Evolutionary conservation across 2,797 vertebrate genomes (phyloP).

Genomic region (Sebastes miniatus): DNA sequence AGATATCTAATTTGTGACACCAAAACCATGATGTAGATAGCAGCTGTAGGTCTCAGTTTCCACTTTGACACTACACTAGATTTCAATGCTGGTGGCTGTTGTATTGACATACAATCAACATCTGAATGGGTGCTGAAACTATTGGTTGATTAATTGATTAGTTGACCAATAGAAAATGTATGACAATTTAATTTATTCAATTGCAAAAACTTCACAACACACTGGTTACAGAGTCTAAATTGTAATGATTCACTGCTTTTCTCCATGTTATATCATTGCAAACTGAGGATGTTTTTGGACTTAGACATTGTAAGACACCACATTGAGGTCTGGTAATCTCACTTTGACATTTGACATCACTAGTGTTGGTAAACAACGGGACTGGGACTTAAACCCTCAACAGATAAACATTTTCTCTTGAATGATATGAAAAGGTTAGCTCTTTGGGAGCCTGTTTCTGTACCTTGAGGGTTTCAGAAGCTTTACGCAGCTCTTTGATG

Average conservation of each 20-base stretch:
- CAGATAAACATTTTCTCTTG: background rate
- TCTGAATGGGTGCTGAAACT: background rate
- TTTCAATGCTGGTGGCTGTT: background rate
- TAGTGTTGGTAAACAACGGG: background rate
- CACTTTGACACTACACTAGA: background rate
- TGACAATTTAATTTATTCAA: background rate
- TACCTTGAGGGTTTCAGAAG: constrained; percentile 94
- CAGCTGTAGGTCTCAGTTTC: background rate
- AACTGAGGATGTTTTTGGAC: background rate
- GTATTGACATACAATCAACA: background rate
- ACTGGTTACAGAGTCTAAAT: background rate
- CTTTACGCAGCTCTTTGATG: constrained; percentile 96
- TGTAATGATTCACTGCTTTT: background rate
- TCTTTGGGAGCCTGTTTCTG: background rate
- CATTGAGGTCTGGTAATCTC: background rate
- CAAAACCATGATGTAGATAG: background rate
- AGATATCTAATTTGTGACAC: background rate
- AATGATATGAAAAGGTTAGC: background rate
- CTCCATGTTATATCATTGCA: background rate
- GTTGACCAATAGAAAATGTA: background rate
- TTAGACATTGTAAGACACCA: background rate
- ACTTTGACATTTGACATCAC: background rate
- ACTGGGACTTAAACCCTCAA: background rate
- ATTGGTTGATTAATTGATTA: background rate
- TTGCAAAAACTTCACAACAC: background rate